Evolutionary conservation across 1,140 invertebrate genomes (phyloP), one percentile per base, ranked within the genome.

Genomic region (Portunus trituberculatus): DNA sequence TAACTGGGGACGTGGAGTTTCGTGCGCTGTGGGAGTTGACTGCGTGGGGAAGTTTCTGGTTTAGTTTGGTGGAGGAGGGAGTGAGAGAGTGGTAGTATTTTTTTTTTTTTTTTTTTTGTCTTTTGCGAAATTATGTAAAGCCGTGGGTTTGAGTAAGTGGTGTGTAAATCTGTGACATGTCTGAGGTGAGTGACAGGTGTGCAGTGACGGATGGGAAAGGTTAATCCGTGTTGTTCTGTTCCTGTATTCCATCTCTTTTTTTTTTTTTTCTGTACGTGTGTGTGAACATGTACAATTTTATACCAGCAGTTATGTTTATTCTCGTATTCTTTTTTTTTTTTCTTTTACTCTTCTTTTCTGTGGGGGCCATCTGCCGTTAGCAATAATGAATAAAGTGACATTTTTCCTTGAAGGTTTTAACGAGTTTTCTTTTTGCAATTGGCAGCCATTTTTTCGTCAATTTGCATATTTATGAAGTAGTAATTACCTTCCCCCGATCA

Each of bases 391-490:
- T 76, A 76, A 76, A 76, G 6, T n/a, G 67, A 76, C 67, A 76
- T 25, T 76, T n/a, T n/a, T 76, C n/a, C 67, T 76, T 76, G 67
- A 20, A 76, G 67, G 25, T 39, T n/a, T n/a, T 76, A 76, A 76
- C 25, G 67, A n/a, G n/a, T 76, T 76, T 76, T 76, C n/a, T 76
- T 76, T 59, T 76, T 76, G 67, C 67, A n/a, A 76, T 76, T n/a
- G 67, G 0, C 67, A 20, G 16, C 67, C 25, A n/a, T 76, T 76
- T 76, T 76, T 76, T n/a, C 67, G 6, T n/a, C 16, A 76, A 76
- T 76, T 76, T 76, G 67, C 67, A 76, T 76, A 76, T 76, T n/a
- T 76, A 76, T 76, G 67, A 76, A 76, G 67, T 76, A 25, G 67
- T 76, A 76, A 76, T 76, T 76, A 76, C 20, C 67, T 76, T 76